Evolutionary conservation across 2,113 vertebrate genomes (phyloP).

Genomic region (Tonatia bakeri): DNA sequence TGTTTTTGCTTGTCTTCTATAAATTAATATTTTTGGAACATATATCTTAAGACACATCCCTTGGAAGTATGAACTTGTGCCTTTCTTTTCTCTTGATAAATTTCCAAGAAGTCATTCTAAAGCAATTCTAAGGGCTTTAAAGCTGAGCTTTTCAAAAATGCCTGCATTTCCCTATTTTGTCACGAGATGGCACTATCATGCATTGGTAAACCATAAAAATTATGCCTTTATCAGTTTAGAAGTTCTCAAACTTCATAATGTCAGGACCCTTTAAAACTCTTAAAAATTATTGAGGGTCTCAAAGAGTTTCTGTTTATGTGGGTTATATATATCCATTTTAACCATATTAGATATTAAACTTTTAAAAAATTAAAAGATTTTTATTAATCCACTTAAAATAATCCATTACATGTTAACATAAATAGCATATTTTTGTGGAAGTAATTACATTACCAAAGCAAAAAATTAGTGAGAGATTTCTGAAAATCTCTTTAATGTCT

Average conservation of each 20-base stretch:
- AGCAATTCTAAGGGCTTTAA: neutral
- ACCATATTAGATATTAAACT: neutral
- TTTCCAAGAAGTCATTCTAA: constrained; percentile 39
- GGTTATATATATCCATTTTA: neutral
- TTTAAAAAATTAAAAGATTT: neutral
- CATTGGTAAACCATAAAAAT: constrained; percentile 16
- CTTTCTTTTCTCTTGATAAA: constrained; percentile 23
- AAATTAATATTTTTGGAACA: neutral
- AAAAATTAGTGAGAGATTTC: neutral
- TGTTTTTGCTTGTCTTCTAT: constrained; percentile 2
- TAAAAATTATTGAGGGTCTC: neutral
- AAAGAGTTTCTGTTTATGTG: neutral
- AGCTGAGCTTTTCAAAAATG: constrained; percentile 17
- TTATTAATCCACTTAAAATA: constrained; percentile 28
- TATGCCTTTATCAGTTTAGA: neutral
- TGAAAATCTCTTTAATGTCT: neutral
- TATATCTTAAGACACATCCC: neutral
- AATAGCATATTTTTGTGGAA: neutral
- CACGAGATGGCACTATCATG: constrained; percentile 67
- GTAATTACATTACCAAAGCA: constrained; percentile 3
- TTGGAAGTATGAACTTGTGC: neutral
- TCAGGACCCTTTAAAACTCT: neutral
- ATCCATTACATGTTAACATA: neutral
- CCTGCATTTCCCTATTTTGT: constrained; percentile 46
- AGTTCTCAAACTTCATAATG: neutral